Percentiles rank a stretch among this genome's conserved stretches.
Evolutionary conservation across 1,140 invertebrate genomes (phyloP).

Genomic region (Bombus fervidus): DNA sequence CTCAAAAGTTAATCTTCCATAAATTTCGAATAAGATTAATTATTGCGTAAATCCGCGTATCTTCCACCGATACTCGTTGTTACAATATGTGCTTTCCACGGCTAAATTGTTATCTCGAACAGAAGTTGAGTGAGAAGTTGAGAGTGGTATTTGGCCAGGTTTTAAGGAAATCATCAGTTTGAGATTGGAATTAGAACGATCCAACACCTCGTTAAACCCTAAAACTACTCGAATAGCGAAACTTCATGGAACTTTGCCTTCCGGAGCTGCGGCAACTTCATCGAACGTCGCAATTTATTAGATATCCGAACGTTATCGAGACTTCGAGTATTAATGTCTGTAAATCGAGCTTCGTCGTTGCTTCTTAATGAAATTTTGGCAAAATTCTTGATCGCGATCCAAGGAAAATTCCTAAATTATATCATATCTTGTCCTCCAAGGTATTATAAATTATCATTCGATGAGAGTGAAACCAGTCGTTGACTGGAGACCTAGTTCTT

Average conservation of each 20-base stretch:
- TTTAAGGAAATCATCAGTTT: background rate
- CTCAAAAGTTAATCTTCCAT: background rate
- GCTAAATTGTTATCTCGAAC: background rate
- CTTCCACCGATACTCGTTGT: background rate
- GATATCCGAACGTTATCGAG: slow-evolving; percentile 10
- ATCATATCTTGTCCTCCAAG: background rate
- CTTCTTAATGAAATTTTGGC: background rate
- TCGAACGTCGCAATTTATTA: slow-evolving; percentile 17
- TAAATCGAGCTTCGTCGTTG: background rate
- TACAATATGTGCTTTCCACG: too few species aligned
- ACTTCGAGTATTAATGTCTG: background rate
- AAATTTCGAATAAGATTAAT: background rate
- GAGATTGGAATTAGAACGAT: slow-evolving; percentile 27
- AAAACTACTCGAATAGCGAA: background rate
- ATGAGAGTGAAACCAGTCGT: background rate
- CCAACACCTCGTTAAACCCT: slow-evolving; percentile 1
- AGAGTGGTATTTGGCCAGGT: background rate
- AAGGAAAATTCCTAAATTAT: background rate
- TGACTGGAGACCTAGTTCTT: background rate
- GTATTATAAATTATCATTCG: background rate
- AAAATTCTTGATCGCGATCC: background rate
- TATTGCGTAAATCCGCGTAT: background rate
- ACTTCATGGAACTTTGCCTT: background rate
- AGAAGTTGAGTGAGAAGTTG: background rate
- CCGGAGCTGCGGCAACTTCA: background rate